Evolutionary conservation across 37 sponge, comb jelly and placozoan species (phyloP), one percentile per base, ranked within the genome.

Genomic region (Cladorhizidae sp.): DNA sequence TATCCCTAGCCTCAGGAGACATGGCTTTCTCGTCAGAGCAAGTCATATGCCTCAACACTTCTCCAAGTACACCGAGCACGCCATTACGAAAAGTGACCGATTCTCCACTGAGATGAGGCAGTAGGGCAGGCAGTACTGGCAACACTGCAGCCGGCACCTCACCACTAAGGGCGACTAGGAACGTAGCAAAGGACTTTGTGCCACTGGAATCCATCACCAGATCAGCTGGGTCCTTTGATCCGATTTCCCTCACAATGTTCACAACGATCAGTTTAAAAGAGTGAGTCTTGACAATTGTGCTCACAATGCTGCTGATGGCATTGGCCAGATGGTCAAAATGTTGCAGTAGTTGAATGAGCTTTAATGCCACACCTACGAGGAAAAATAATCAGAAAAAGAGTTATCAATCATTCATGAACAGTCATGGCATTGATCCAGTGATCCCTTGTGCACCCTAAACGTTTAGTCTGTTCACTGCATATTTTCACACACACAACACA

Each of bases 71-170:
- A 22, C 74, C 74, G 26, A 97, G 79, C 9, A 97, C 93, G 52
- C 86, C 87, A 65, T 97, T 97, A 12, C 98, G 72, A 87, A 97
- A 89, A 21, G 86, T 85, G 58, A 92, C 87, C 31, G 91, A 89
- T 83, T 97, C 98, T 42, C 92, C 95, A 45, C 72, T 82, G 33
- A 97, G 81, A 52, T 94, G 95, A 42, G 91, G 93, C 35, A 97
- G 80, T 1, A 97, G 88, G 23, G 80, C 80, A 70, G 76, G 84
- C 57, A 97, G 72, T 18, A 70, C 42, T 3, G 93, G 87, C 17
- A 81, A 78, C 23, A 97, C 78, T 3, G 63, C 78, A 2, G 38
- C 74, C 3, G 95, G 93, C 3, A 92, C 62, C 14, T 58, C 57
- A 62, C 65, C 78, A 12, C 83, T 62, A 22, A 94, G 35, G 73